Conservation (phyloP, 1,140 invertebrate genomes). For the Lepidurus arcticus region DNA sequence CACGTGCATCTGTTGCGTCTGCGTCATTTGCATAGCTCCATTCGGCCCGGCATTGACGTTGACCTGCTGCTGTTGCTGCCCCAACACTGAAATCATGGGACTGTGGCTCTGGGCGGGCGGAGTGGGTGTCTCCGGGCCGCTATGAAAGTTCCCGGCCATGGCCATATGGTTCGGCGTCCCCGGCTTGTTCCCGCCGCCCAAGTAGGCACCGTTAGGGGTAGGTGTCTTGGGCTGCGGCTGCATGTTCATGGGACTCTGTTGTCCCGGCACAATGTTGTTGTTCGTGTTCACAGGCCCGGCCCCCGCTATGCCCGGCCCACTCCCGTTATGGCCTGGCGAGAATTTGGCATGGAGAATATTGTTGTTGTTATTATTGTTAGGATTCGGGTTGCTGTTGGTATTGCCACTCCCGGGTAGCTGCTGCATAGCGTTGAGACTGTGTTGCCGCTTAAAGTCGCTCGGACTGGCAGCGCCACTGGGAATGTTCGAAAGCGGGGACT, state of each 20-base stretch:
- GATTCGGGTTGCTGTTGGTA: neutral
- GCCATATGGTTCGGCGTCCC: neutral
- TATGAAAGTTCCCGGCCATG: neutral
- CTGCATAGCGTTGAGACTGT: neutral
- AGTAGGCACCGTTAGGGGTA: neutral
- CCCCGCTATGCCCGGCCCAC: neutral
- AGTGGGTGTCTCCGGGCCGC: neutral
- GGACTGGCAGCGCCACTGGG: constrained; percentile 29
- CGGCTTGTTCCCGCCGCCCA: neutral
- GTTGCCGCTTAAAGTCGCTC: constrained; percentile 1
- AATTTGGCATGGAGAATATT: neutral
- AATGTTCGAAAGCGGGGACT: constrained; percentile 29
- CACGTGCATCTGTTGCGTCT: neutral
- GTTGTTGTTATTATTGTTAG: neutral
- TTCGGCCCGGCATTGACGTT: constrained; percentile 7
- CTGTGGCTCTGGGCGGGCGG: neutral
- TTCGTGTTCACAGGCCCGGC: neutral
- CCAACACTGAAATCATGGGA: neutral
- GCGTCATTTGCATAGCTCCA: constrained; percentile 30
- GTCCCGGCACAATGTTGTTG: constrained; percentile 18
- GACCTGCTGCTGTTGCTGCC: constrained; percentile 32
- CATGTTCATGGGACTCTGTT: constrained; percentile 28
- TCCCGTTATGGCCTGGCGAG: neutral
- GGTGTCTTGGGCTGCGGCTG: neutral
- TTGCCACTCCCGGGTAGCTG: constrained; percentile 15